phyloP scores from a whole-genome alignment of 2,888 invertebrate genomes.

The Lydus trimaculatus region DNA sequence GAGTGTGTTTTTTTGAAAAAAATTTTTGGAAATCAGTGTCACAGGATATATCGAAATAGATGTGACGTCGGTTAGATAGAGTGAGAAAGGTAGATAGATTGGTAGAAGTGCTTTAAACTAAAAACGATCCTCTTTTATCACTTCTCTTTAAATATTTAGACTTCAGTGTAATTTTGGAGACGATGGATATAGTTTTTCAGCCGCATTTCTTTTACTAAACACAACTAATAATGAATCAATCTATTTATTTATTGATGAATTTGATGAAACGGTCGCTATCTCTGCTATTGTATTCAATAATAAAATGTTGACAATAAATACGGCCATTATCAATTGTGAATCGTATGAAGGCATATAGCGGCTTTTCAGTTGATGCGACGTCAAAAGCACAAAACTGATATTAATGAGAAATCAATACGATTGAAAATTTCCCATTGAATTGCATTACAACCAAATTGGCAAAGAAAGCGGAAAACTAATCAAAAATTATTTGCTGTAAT shows the following conservation, averaged over 20 bases:
- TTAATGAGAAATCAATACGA: slow-evolving; percentile 8
- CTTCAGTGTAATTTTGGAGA: not conserved
- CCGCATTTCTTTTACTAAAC: not conserved
- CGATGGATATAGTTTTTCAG: not conserved
- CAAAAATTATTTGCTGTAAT: too few relatives aligned
- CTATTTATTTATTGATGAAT: not conserved
- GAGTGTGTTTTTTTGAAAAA: slow-evolving; percentile 2
- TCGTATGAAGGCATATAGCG: not conserved
- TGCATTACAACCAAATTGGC: not conserved
- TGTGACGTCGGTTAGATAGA: slow-evolving; percentile 10
- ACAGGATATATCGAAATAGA: slow-evolving; percentile 19
- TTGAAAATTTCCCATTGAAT: slow-evolving; percentile 9
- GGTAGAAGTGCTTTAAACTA: slow-evolving; percentile 15
- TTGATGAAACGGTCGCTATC: not conserved
- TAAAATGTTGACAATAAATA: not conserved
- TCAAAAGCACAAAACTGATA: slow-evolving; percentile 1
- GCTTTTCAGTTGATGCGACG: not conserved
- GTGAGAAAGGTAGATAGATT: not conserved
- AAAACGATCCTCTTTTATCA: not conserved
- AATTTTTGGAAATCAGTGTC: slow-evolving; percentile 9
- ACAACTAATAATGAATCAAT: not conserved
- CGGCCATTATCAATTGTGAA: not conserved
- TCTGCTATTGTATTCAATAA: not conserved
- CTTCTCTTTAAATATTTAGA: not conserved
- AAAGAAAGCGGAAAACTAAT: not conserved